Evolutionary conservation across 1,140 invertebrate genomes (phyloP).

Genomic region (Hypsibius dujardini): DNA sequence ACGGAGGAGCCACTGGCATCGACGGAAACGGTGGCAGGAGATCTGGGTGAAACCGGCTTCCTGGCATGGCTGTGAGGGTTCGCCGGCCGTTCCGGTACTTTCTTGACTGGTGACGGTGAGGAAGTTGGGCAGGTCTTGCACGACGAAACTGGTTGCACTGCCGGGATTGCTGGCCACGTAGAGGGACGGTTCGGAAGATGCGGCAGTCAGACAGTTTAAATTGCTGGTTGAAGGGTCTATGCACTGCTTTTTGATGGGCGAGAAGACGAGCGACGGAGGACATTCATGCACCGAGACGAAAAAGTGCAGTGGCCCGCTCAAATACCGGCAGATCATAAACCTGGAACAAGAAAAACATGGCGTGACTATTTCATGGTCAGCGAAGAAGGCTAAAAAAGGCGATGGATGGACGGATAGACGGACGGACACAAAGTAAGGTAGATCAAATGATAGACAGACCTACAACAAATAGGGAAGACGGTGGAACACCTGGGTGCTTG

Average conservation of each 20-base stretch:
- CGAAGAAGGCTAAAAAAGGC: too few species aligned
- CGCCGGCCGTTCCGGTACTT: neutral
- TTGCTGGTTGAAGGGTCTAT: neutral
- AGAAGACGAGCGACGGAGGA: neutral
- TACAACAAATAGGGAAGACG: too few species aligned
- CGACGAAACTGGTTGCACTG: too few species aligned
- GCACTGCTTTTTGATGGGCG: neutral
- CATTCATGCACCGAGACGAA: slow-evolving; percentile 1
- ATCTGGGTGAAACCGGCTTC: neutral
- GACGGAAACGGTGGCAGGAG: neutral
- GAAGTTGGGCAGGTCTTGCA: too few species aligned
- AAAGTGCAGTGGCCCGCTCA: neutral
- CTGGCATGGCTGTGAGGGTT: neutral
- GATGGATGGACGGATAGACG: too few species aligned
- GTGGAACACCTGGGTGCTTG: too few species aligned
- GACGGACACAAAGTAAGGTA: too few species aligned
- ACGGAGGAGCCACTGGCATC: neutral
- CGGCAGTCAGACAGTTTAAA: neutral
- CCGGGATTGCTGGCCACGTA: too few species aligned
- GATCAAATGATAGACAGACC: too few species aligned
- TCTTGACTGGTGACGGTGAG: too few species aligned
- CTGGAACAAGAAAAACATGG: too few species aligned
- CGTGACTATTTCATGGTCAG: too few species aligned
- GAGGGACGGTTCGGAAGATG: neutral
- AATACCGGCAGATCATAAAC: slow-evolving; percentile 5